Base-by-base conservation (phyloP, 2,797 vertebrate genomes). In the Sebastes kiyomatsui region DNA sequence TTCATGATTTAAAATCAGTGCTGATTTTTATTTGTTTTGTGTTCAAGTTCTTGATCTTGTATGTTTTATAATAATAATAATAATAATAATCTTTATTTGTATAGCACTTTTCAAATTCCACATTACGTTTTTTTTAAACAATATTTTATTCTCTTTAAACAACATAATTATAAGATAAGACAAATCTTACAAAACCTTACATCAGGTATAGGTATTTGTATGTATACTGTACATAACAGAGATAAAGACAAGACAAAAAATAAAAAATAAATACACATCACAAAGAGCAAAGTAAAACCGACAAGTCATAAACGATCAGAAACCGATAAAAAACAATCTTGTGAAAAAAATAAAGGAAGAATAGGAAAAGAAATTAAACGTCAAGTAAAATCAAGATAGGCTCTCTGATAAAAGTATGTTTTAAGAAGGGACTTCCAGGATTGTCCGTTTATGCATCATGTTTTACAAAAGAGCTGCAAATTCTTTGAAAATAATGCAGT, bases 141-240 rank as follows among this genome's bases (percentile, higher is more conserved):
- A 16, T 38, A 38, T 42, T 18, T 46, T 0, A 18, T 46, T 46
- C 42, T 46, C 42, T 46, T 46, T 46, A 46, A 46, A 46, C 42
- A 46, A 46, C 42, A 46, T 2, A 18, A 46, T 46, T 42, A 42
- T 16, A 42, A 42, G 2, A 42, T 42, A 16, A 42, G 38, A 42
- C 38, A 0, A 42, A 42, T 0, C 14, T 3, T 16, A 42, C 38
- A 42, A 42, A 42, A 42, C 38, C 38, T 42, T 42, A 42, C 38
- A 42, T 0, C 38, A 42, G 0, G 38, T 42, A 42, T 42, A 42
- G 0, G 38, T 42, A 42, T 42, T 0, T 42, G 38, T 0, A 46
- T 38, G 13, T 38, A 38, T 38, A 38, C 35, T 38, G 35, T 46
- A 46, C 0, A 7, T 46, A 46, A 46, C 42, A 18, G 16, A 46